These are phyloP conservation scores for Odontamblyopus lacepedii DNA, from an alignment of 2,797 vertebrate species.

Conservation along the genomic window DNA sequence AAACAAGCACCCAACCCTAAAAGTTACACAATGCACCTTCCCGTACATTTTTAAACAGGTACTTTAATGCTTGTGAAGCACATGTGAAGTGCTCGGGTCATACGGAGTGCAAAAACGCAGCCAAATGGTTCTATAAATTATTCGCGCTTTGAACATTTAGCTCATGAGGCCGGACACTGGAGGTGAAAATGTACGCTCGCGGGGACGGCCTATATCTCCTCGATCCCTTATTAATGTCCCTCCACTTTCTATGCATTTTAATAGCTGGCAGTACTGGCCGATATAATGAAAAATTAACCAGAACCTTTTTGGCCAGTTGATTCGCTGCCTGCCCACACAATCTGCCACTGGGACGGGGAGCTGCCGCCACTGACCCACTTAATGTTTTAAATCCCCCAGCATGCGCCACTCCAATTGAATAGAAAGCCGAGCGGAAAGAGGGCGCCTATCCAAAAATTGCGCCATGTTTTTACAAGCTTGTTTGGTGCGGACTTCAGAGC, in stretches of 20 bases:
- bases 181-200: slow-evolving; percentile 2
- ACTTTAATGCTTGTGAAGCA: too few relatives aligned
- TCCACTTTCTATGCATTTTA: slow-evolving; percentile 66
- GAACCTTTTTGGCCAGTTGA: slow-evolving; percentile 56
- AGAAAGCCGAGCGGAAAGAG: slow-evolving; percentile 6
- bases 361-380: slow-evolving; percentile 63
- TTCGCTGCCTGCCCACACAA: slow-evolving; percentile 61
- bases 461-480: background rate
- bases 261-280: slow-evolving; percentile 45
- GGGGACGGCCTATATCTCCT: slow-evolving; percentile 22
- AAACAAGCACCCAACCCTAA: too few relatives aligned
- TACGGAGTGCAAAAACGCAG: background rate
- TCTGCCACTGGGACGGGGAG: slow-evolving; percentile 61
- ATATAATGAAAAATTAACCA: slow-evolving; percentile 60
- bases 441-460: background rate
- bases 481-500: background rate
- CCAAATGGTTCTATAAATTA: slow-evolving; percentile 5
- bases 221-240: slow-evolving; percentile 63
- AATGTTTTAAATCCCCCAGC: slow-evolving; percentile 40
- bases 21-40: too few relatives aligned
- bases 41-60: too few relatives aligned
- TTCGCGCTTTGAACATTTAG: background rate
- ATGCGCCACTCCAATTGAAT: slow-evolving; percentile 17
- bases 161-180: background rate
- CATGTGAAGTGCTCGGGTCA: background rate